These are phyloP conservation scores for Watsonalla cultraria DNA, from an alignment of 2,888 invertebrate species.

Conservation along the genomic window DNA sequence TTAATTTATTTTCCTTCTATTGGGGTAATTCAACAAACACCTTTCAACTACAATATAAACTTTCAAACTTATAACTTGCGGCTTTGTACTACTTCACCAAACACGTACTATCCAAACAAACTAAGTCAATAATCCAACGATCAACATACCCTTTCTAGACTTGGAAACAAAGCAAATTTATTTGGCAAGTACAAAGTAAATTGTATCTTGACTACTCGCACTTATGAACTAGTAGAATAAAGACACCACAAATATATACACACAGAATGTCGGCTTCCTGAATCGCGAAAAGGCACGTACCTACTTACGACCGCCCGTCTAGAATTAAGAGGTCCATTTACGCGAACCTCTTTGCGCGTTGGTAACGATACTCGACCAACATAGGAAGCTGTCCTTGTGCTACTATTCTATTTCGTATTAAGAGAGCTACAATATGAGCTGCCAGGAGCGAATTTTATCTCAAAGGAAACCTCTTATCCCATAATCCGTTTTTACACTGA, in stretches of 20 bases:
- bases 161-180: background rate
- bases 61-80: too few relatives aligned
- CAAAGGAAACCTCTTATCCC: constrained; percentile 39
- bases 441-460: constrained; percentile 28
- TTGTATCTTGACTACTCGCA: too few relatives aligned
- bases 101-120: background rate
- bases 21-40: background rate
- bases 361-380: too few relatives aligned
- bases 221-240: background rate
- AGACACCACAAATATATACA: background rate
- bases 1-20: background rate
- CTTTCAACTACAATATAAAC: too few relatives aligned
- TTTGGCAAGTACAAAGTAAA: too few relatives aligned
- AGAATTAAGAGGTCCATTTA: too few relatives aligned
- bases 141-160: background rate
- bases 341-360: too few relatives aligned
- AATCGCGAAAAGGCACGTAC: background rate
- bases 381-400: background rate
- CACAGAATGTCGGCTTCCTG: too few relatives aligned
- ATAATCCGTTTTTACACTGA: constrained; percentile 63
- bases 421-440: constrained; percentile 42
- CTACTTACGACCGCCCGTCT: background rate
- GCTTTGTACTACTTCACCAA: background rate
- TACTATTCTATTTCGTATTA: constrained; percentile 12
- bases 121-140: background rate